These are phyloP conservation scores for Syngnathus rostellatus DNA, from an alignment of 2,797 vertebrate genomes.

Conservation along the genomic window DNA sequence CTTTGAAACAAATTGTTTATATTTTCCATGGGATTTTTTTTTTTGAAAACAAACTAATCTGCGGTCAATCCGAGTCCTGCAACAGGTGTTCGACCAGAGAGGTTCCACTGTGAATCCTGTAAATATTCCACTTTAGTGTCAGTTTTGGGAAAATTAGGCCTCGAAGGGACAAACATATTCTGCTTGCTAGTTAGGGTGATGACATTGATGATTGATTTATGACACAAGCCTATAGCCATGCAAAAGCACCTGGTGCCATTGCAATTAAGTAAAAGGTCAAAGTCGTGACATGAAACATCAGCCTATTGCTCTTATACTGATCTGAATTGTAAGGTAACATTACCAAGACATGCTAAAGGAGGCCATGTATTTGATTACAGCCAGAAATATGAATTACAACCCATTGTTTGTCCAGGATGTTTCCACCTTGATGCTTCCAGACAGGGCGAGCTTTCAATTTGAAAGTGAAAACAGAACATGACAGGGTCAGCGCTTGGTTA, in stretches of 20 bases:
- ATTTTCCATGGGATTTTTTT: background rate
- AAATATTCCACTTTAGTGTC: background rate
- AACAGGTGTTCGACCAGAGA: background rate
- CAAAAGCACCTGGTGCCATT: background rate
- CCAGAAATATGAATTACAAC: background rate
- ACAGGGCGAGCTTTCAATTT: background rate
- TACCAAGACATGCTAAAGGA: background rate
- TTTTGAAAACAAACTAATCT: background rate
- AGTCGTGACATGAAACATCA: background rate
- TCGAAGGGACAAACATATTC: background rate
- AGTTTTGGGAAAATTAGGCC: background rate
- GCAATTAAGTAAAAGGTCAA: background rate
- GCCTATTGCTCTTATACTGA: background rate
- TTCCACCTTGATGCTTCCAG: background rate
- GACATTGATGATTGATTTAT: background rate
- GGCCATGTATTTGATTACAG: background rate
- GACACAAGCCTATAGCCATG: background rate
- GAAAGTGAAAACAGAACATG: slow-evolving; percentile 2
- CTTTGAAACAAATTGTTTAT: background rate
- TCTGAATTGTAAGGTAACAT: background rate
- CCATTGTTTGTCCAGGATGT: background rate
- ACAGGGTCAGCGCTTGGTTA: background rate
- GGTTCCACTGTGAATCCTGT: background rate
- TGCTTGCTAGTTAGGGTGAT: background rate
- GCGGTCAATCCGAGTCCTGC: background rate